Base-by-base conservation (phyloP, 2,797 vertebrate species). In the Podarcis lilfordi region DNA sequence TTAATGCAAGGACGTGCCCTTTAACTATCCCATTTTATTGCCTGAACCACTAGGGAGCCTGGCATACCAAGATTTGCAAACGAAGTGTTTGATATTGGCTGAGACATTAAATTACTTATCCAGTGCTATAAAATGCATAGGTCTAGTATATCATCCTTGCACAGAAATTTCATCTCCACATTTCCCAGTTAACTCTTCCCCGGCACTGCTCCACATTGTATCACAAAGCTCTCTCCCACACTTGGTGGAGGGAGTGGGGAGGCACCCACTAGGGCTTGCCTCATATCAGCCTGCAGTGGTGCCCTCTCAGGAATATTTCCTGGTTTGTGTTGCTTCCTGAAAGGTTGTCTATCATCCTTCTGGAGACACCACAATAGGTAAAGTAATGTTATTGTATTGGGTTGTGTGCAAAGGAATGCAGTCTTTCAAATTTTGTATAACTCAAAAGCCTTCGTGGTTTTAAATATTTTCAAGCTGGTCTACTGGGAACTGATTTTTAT, bases 21-120 rank as follows among this genome's bases (percentile, higher is more conserved):
- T 97, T 96, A 96, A 96, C 96, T 96, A 95, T 96, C 95, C 96
- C 94, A 93, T 97, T 97, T 97, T 97, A 97, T 97, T 97, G 94
- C 95, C 94, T 88, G 90, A 96, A 94, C 91, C 94, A 94, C 96
- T n/a, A 35, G 97, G 96, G 96, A 97, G 86, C 93, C 86, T 79
- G 94, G 94, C 94, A 94, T 94, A 93, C 95, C 93, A 96, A 96
- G 95, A 96, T 97, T 96, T 97, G 96, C 97, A 97, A 97, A 97
- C 96, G 94, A 96, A 96, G 96, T 96, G 96, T 96, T 95, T 96
- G 95, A 97, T 96, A 97, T 94, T 95, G 95, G 96, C 96, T 92
- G 95, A 96, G 95, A 95, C 96, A 96, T 97, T 96, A 97, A 97
- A 95, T 94, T 94, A 93, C 95, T 96, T 97, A 96, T 93, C 94